Conservation (phyloP, 2,797 vertebrate species). For the Anolis apletophallus region DNA sequence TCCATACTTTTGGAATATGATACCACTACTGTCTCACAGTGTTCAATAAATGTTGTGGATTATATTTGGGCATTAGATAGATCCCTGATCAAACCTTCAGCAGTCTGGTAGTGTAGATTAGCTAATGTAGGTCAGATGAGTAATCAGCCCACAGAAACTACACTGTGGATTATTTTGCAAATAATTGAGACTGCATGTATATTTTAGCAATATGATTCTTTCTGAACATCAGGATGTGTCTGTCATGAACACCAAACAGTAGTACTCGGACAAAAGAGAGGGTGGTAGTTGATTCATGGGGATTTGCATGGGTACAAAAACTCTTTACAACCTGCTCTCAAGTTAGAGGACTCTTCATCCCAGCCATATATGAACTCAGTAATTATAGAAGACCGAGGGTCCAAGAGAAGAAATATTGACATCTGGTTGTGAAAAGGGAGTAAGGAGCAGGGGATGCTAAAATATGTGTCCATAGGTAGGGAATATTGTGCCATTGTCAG, state of each 20-base stretch:
- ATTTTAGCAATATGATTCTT: background rate
- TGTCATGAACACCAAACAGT: background rate
- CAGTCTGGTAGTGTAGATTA: background rate
- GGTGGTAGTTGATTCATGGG: too few relatives aligned
- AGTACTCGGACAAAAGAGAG: background rate
- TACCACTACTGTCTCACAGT: background rate
- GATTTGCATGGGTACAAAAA: background rate
- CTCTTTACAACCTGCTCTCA: too few relatives aligned
- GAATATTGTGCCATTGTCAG: background rate
- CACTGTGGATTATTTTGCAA: background rate
- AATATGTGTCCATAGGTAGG: too few relatives aligned
- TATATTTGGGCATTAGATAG: background rate
- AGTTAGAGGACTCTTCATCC: background rate
- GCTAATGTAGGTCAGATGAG: background rate
- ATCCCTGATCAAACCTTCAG: background rate
- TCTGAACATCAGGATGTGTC: background rate
- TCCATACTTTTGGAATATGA: background rate
- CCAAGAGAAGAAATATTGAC: background rate
- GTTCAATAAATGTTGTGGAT: background rate
- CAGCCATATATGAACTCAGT: background rate
- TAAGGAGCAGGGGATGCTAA: background rate
- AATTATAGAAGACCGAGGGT: background rate
- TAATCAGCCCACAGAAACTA: background rate
- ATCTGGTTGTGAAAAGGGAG: background rate
- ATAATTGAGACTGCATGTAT: background rate